phyloP scores from a whole-genome alignment of 2,113 vertebrate genomes.

The Toxotes jaculatrix region DNA sequence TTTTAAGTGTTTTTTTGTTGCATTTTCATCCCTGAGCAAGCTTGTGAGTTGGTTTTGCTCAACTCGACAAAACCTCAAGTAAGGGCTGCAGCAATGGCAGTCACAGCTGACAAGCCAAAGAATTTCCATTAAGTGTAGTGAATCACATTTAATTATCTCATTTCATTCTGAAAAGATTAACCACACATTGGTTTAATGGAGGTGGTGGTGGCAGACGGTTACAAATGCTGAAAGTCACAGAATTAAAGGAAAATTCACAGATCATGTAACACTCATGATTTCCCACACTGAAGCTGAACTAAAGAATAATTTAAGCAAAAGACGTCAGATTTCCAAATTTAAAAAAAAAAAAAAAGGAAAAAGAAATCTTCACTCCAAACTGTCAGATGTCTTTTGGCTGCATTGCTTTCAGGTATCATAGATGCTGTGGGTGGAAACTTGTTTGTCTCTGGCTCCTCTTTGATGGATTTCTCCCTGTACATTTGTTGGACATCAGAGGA shows the following conservation, averaged over 20 bases:
- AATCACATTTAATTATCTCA: background rate
- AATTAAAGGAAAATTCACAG: background rate
- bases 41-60: background rate
- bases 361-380: background rate
- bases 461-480: conserved; percentile 23
- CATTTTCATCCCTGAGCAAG: background rate
- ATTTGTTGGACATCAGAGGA: conserved; percentile 29
- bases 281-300: background rate
- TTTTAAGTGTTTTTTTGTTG: background rate
- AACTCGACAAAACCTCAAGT: background rate
- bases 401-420: conserved; percentile 14
- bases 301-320: background rate
- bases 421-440: conserved; percentile 9
- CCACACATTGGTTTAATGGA: background rate
- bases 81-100: background rate
- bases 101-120: background rate
- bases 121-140: background rate
- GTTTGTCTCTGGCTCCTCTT: conserved; percentile 15
- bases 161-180: background rate
- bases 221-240: background rate
- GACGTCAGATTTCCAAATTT: background rate
- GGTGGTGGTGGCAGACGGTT: background rate
- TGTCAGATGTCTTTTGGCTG: background rate
- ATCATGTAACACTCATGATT: background rate
- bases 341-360: background rate